Percentiles rank a stretch among this genome's conserved stretches.
Conservation (phyloP, 2,113 vertebrate species). For the Clinocottus analis region DNA sequence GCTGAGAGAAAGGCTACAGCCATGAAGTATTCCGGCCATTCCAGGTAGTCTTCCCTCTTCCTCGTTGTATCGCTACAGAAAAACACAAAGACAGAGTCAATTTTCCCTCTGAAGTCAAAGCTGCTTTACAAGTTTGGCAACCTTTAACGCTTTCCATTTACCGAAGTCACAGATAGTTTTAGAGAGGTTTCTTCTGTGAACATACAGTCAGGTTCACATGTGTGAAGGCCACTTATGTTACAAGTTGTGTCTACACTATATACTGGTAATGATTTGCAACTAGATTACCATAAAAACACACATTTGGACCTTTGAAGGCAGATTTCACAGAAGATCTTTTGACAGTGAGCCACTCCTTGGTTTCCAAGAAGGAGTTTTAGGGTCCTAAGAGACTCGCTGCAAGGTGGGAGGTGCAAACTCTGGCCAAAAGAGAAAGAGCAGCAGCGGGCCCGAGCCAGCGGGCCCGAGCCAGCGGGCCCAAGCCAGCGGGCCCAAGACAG, state of each 20-base stretch:
- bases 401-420: too few species aligned
- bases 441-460: too few species aligned
- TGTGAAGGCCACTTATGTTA: neutral
- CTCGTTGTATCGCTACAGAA: slow-evolving; percentile 19
- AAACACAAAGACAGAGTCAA: neutral
- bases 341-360: too few species aligned
- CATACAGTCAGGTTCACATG: neutral
- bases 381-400: too few species aligned
- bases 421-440: too few species aligned
- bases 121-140: neutral
- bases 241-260: neutral
- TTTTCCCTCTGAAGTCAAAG: neutral
- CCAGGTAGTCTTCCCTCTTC: slow-evolving; percentile 94
- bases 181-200: neutral
- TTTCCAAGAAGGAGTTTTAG: too few species aligned
- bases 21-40: slow-evolving; percentile 99
- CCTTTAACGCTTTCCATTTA: neutral
- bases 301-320: too few species aligned
- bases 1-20: slow-evolving; percentile 97
- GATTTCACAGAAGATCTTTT: too few species aligned
- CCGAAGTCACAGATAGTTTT: neutral
- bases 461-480: too few species aligned
- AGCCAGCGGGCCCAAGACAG: too few species aligned
- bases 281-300: neutral
- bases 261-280: neutral